Conservation (phyloP, 2,888 invertebrate genomes). For the Eudasyphora cyanicolor region DNA sequence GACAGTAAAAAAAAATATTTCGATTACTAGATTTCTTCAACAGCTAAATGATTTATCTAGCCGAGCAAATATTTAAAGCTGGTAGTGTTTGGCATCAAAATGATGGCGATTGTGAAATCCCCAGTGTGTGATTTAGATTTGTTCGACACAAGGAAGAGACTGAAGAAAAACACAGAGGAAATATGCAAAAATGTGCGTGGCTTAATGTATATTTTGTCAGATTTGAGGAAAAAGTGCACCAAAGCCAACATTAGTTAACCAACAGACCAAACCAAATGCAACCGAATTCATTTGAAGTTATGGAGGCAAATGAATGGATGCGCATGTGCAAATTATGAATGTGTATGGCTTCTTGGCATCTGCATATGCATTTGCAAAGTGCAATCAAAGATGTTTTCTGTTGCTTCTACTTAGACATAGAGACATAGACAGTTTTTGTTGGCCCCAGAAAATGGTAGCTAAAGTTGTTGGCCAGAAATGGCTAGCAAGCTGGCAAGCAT, state of each 20-base stretch:
- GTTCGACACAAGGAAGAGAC: not conserved
- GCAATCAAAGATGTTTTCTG: slow-evolving; percentile 36
- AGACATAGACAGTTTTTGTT: not conserved
- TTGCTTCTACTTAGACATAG: slow-evolving; percentile 7
- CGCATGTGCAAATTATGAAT: not conserved
- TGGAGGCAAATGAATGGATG: not conserved
- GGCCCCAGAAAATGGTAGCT: not conserved
- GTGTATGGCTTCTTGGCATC: not conserved
- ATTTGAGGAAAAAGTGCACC: not conserved
- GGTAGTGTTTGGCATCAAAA: not conserved
- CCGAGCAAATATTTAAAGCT: not conserved
- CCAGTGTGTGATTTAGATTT: not conserved
- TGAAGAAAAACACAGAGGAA: not conserved
- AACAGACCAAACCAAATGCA: not conserved
- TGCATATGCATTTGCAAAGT: slow-evolving; percentile 15
- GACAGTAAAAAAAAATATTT: too few relatives aligned
- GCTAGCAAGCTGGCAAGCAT: slow-evolving; percentile 1
- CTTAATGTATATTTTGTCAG: slow-evolving; percentile 21
- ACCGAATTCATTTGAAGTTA: slow-evolving; percentile 13
- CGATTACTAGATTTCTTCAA: too few relatives aligned
- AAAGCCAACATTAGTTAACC: slow-evolving; percentile 11
- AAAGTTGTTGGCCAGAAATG: not conserved
- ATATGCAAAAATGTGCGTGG: slow-evolving; percentile 47
- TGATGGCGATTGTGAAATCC: slow-evolving; percentile 1
- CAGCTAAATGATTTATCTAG: too few relatives aligned